Base-by-base conservation (phyloP, 53 echinoderm and acorn worm species). In the Echinometra lucunter region DNA sequence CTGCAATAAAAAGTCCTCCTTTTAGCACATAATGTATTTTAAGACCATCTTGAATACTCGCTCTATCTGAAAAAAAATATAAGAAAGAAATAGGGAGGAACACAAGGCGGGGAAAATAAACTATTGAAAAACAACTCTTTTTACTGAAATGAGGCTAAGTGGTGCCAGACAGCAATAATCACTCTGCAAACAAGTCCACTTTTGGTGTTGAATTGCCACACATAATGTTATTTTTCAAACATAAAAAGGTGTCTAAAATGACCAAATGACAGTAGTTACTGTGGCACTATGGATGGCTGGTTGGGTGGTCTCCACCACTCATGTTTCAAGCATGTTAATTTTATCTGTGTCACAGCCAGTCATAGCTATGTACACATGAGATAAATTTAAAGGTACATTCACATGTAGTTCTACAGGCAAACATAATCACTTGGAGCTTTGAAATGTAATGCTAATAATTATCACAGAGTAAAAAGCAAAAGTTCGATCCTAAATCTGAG, bases 161-260 rank as follows among this genome's bases (percentile, higher is more conserved):
- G 37, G 57, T 58, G 28, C 89, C 89, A 89, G 88, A 60, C 58
- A 27, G 30, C 15, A 35, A 15, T 89, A 89, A 60, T 89, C 18
- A n/a, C 60, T 38, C 18, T 28, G 89, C 89, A 89, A 89, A 89
- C 60, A 89, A 89, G 57, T 37, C 63, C 16, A 60, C 57, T 89
- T 58, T 37, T 58, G 37, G 37, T 49, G 58, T 58, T 38, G 21
- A 58, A 89, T 60, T 89, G 58, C 89, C 89, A 89, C 89, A 89
- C 89, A 89, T 58, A 58, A 89, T 89, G 89, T 89, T 60, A 89
- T 89, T 60, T 89, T 60, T 58, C 89, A 2, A 89, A 89, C 63
- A 89, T 58, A 60, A 89, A 89, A 89, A 89, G 38, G 89, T 58
- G 58, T 37, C 37, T 38, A 37, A 40, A 58, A 37, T 57, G 37